Conservation (phyloP, 2,888 invertebrate genomes). For the Protophormia terraenovae region DNA sequence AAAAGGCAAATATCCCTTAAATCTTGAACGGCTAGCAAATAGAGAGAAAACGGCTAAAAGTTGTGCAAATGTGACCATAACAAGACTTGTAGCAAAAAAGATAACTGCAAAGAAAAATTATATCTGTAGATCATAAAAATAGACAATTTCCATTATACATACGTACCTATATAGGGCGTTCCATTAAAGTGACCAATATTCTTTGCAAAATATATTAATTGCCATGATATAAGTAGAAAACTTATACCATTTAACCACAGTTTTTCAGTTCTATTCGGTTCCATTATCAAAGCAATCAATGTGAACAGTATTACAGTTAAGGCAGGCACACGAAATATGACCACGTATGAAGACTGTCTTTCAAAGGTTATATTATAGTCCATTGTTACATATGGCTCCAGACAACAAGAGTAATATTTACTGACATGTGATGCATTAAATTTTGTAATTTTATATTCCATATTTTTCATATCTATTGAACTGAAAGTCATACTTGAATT, state of each 20-base stretch:
- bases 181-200: conserved; percentile 78
- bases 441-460: conserved; percentile 79
- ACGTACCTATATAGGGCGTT: conserved; percentile 79
- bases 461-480: conserved; percentile 69
- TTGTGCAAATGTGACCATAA: conserved; percentile 82
- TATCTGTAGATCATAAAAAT: background rate
- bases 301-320: conserved; percentile 84
- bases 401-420: conserved; percentile 82
- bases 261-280: conserved; percentile 85
- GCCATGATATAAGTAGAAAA: conserved; percentile 83
- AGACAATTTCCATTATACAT: background rate
- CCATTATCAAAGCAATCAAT: conserved; percentile 84
- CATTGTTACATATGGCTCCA: conserved; percentile 83
- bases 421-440: conserved; percentile 73
- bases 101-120: conserved; percentile 78
- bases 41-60: conserved; percentile 82
- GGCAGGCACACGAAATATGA: conserved; percentile 84
- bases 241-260: conserved; percentile 83
- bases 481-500: conserved; percentile 69
- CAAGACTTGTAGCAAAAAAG: conserved; percentile 82
- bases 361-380: conserved; percentile 82
- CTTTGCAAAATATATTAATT: conserved; percentile 84
- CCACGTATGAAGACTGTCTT: conserved; percentile 83
- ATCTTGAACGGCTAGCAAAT: conserved; percentile 68
- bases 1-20: conserved; percentile 67